These are phyloP conservation scores for Ganaspis sp. DNA, from an alignment of 1,140 invertebrate species.

Conservation along the genomic window DNA sequence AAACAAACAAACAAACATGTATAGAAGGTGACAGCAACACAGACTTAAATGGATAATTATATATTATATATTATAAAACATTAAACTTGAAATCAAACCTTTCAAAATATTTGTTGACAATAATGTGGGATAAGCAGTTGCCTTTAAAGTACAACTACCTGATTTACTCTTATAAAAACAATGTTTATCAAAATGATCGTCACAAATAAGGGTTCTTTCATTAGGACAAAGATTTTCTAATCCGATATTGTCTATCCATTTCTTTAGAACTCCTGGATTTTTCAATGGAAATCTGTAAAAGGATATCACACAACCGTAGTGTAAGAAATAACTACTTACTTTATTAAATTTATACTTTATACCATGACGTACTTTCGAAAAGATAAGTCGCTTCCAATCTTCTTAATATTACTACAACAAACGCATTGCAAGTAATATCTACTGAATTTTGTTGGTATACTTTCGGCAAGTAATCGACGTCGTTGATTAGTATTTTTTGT, in stretches of 20 bases:
- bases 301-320: background rate
- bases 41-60: too few species aligned
- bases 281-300: background rate
- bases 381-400: background rate
- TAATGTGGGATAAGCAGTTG: background rate
- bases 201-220: background rate
- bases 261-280: background rate
- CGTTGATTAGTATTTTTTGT: background rate
- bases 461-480: background rate
- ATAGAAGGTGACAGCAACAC: too few species aligned
- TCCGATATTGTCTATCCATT: background rate
- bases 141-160: background rate
- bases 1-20: too few species aligned
- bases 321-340: background rate
- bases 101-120: background rate
- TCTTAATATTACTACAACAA: background rate
- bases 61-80: too few species aligned
- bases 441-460: background rate
- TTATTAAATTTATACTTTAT: background rate
- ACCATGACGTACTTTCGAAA: background rate
- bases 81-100: too few species aligned
- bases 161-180: background rate
- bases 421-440: background rate
- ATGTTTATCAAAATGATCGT: background rate
- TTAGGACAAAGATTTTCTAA: background rate